A percentile compares a stretch with the other conserved stretches of the same genome.
These are phyloP conservation scores for Anastrepha ludens DNA, from an alignment of 1,140 invertebrate species.

Conservation along the genomic window DNA sequence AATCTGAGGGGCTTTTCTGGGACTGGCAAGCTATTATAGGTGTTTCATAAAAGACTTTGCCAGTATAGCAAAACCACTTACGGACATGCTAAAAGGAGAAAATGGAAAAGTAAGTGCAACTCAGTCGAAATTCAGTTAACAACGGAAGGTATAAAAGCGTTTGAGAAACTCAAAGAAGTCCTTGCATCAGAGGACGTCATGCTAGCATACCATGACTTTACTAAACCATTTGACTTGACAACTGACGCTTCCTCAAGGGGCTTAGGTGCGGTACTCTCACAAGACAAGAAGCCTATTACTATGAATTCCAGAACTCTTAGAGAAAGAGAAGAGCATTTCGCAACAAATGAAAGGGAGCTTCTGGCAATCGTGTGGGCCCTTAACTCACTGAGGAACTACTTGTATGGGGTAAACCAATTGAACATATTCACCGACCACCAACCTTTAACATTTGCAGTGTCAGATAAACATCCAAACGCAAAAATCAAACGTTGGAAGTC, in stretches of 20 bases:
- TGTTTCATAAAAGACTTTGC: slow-evolving; percentile 58
- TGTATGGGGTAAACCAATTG: slow-evolving; percentile 41
- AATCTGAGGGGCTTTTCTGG: slow-evolving; percentile 56
- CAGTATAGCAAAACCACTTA: slow-evolving; percentile 56
- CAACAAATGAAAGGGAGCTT: slow-evolving; percentile 55
- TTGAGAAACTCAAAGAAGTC: slow-evolving; percentile 71
- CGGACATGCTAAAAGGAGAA: slow-evolving; percentile 53
- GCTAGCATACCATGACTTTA: slow-evolving; percentile 67
- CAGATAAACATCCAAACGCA: slow-evolving; percentile 52
- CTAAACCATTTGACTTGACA: slow-evolving; percentile 65
- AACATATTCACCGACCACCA: slow-evolving; percentile 56
- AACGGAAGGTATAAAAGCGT: slow-evolving; percentile 62
- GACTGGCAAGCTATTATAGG: slow-evolving; percentile 58
- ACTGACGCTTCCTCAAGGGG: slow-evolving; percentile 64
- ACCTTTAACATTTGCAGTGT: slow-evolving; percentile 55
- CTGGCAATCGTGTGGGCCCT: slow-evolving; percentile 53
- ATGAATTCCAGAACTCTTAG: slow-evolving; percentile 56
- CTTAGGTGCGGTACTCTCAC: slow-evolving; percentile 66
- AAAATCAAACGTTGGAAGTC: slow-evolving; percentile 55
- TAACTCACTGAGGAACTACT: slow-evolving; percentile 48
- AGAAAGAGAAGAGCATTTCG: slow-evolving; percentile 39
- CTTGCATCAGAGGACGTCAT: slow-evolving; percentile 72
- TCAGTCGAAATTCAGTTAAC: slow-evolving; percentile 53
- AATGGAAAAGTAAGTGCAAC: slow-evolving; percentile 54
- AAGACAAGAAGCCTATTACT: slow-evolving; percentile 59